Evolutionary conservation across 2,888 invertebrate genomes (phyloP).

Genomic region (Crocallis elinguaria): DNA sequence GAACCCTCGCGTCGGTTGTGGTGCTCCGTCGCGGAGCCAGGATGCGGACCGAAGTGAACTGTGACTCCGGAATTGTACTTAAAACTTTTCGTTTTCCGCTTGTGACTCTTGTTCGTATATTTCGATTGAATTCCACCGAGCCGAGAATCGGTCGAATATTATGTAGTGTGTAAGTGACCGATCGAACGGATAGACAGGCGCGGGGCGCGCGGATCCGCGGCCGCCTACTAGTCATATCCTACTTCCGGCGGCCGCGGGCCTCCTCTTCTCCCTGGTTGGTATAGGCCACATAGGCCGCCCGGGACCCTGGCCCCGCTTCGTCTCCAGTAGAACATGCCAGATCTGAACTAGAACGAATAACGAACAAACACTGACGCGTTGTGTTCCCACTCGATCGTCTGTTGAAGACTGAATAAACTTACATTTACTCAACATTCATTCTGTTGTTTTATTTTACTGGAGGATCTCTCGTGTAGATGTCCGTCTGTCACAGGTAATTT

Average conservation of each 20-base stretch:
- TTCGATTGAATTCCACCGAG: neutral
- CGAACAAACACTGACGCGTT: constrained; percentile 31
- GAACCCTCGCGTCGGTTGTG: no score
- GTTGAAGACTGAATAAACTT: constrained; percentile 72
- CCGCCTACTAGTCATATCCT: constrained; percentile 33
- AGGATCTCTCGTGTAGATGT: neutral
- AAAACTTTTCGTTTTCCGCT: neutral
- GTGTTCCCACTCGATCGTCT: constrained; percentile 54
- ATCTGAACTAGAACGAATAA: constrained; percentile 23
- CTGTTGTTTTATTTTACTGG: constrained; percentile 36
- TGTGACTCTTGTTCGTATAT: neutral
- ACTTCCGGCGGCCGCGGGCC: constrained; percentile 7
- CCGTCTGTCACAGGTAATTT: no score
- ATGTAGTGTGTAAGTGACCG: constrained; percentile 2
- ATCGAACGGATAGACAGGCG: neutral
- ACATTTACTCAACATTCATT: constrained; percentile 51
- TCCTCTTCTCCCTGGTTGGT: no score
- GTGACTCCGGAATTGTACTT: neutral
- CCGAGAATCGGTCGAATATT: neutral
- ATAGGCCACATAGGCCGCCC: no score
- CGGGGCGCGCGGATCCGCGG: constrained; percentile 18
- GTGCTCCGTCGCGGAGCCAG: neutral
- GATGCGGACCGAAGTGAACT: no score
- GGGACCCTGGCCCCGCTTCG: neutral
- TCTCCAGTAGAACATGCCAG: constrained; percentile 4